Evolutionary conservation across 2,113 vertebrate species (phyloP), one percentile per base, ranked within the genome.

Genomic region (Atherinomorus stipes): DNA sequence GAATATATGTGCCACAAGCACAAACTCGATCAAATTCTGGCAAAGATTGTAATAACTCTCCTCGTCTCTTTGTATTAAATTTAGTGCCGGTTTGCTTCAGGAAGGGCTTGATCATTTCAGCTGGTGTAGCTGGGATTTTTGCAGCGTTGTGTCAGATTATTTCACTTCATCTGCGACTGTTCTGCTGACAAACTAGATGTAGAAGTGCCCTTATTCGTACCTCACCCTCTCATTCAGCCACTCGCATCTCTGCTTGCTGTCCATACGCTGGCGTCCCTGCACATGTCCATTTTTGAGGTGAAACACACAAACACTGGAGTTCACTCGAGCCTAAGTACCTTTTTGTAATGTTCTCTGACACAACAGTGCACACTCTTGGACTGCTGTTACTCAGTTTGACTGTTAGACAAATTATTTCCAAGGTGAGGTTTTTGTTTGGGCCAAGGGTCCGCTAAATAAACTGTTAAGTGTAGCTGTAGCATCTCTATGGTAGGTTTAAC

Each of bases 151-250:
- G 44, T 64, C 58, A 19, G 54, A 42, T 56, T 26, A 1, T 73
- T 60, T 81, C 78, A 26, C 61, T 40, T 51, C 2, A 40, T 85
- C 71, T 37, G 67, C 25, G 25, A 72, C 61, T 66, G 76, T 73
- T 80, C 59, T 51, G 64, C 61, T 79, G 72, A 67, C 67, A 40
- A 85, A 71, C 75, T 87, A 88, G 86, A 86, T 84, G 85, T 93
- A 93, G 92, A 94, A 93, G 92, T 93, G 93, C 87, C 91, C 91
- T 94, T 94, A 93, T 88, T 80, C 86, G 84, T 90, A 80, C 88
- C 89, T 92, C 89, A 54, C 68, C 75, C 78, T 77, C 60, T 76
- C 59, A 53, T 74, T 74, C 81, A n/a, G 4, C 72, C 18, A 60
- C 72, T 70, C 66, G 53, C 63, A 66, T 62, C 9, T 42, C 10